Evolutionary conservation across 2,888 invertebrate genomes (phyloP), one percentile per base, ranked within the genome.

Genomic region (Agrochola lota): DNA sequence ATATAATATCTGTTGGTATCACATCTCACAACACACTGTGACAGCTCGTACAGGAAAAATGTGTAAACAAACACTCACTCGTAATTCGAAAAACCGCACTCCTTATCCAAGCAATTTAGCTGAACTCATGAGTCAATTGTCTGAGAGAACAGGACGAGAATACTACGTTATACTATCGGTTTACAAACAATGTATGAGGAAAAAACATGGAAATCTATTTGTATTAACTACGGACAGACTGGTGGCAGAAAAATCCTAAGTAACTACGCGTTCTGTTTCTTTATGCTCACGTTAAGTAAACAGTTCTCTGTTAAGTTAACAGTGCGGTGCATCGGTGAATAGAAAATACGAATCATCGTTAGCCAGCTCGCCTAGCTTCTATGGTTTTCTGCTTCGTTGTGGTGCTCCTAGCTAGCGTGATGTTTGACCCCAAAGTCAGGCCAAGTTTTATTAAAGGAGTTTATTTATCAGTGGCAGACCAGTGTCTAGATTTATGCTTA

Each of bases 151-250:
- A 55, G 20, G 11, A 26, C 60, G 52, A 64, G 69, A 73, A 73
- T 84, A 86, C 84, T 84, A 86, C 69, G 80, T 7, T 52, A 57
- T 80, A 77, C 77, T 77, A 84, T 80, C 60, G 70, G 84, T 71
- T 84, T 84, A 80, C 67, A 79, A 86, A 85, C 85, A 85, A 79
- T 86, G 57, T 3, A 74, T 72, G 74, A 85, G 85, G 85, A 85
- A 83, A 85, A 86, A 71, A 73, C 55, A 83, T 71, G 7, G n/a
- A 55, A 71, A 78, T 75, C 23, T 57, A 46, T 49, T 62, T 40
- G 26, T 55, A 12, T 35, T 35, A 69, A 40, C 11, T 64, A 66
- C 46, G 40, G 12, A 26, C 59, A 17, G 23, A 23, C 11, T 55
- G 46, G 8, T 15, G 20, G 17, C 20, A 20, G 52, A 68, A 46